Conservation (phyloP, 2,113 vertebrate genomes). For the Pollimyrus isidori region DNA sequence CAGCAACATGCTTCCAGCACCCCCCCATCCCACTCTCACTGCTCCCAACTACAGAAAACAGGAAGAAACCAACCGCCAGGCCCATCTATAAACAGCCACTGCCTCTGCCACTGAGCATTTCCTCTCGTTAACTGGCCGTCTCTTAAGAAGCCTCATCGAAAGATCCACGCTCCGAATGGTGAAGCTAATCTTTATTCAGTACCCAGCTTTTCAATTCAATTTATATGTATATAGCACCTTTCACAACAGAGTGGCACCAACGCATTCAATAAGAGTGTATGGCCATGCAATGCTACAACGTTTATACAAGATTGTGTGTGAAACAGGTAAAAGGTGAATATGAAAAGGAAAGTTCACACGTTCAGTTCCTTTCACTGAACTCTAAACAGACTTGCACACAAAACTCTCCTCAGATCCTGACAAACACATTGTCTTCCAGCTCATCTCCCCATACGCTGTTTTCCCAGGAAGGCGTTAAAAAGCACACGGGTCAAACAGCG, state of each 20-base stretch:
- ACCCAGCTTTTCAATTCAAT: background rate
- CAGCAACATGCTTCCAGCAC: background rate
- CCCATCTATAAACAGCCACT: constrained; percentile 30
- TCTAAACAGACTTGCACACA: background rate
- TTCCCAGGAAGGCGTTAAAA: background rate
- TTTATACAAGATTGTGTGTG: background rate
- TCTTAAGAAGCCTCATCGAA: background rate
- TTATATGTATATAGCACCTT: background rate
- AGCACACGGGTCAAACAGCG: background rate
- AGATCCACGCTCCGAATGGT: background rate
- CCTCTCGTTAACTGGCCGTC: background rate
- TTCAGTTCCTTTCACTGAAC: background rate
- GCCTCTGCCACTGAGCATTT: constrained; percentile 20
- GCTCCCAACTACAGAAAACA: constrained; percentile 53
- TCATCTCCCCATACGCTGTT: background rate
- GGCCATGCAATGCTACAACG: background rate
- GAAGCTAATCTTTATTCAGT: constrained; percentile 1
- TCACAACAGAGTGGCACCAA: background rate
- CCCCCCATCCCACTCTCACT: constrained; percentile 39
- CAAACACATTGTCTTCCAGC: background rate
- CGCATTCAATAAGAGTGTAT: background rate
- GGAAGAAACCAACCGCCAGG: constrained; percentile 42
- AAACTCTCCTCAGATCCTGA: background rate
- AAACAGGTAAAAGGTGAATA: background rate
- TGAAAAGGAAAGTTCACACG: background rate